Conservation (phyloP, 1,140 invertebrate genomes). For the Ditylenchus dipsaci region DNA sequence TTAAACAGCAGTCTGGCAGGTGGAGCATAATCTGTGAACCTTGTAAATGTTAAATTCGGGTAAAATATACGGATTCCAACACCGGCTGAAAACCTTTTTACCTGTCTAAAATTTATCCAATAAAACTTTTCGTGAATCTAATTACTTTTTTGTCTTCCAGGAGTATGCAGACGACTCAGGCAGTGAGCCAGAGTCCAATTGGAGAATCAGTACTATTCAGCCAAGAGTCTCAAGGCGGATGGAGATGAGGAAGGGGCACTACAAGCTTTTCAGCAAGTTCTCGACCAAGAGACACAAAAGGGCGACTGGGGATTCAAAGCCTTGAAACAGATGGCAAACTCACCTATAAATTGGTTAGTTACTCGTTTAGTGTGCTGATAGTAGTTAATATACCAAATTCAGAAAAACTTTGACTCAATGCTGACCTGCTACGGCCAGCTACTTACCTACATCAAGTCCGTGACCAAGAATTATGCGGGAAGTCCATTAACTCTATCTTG, state of each 20-base stretch:
- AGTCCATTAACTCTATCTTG: conserved; percentile 97
- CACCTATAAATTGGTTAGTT: conserved; percentile 85
- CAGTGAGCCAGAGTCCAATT: conserved; percentile 93
- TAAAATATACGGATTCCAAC: too few species aligned
- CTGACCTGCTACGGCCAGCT: conserved; percentile 93
- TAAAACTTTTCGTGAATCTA: background rate
- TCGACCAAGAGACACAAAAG: conserved; percentile 84
- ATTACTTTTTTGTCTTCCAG: conserved; percentile 34
- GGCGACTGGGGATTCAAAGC: conserved; percentile 99
- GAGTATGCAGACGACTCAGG: conserved; percentile 64
- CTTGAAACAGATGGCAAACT: conserved; percentile 99
- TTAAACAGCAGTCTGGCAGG: too few species aligned
- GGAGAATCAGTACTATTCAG: conserved; percentile 99
- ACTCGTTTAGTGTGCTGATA: background rate
- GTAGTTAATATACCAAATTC: conserved; percentile 3
- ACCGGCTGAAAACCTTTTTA: background rate
- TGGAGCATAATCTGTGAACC: too few species aligned
- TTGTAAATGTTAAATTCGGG: too few species aligned
- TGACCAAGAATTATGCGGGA: conserved; percentile 99
- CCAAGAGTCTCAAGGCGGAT: conserved; percentile 95
- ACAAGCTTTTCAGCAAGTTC: conserved; percentile 83
- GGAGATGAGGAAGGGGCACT: conserved; percentile 74
- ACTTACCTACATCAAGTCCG: conserved; percentile 94
- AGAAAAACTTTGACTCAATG: conserved; percentile 92
- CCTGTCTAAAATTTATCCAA: conserved; percentile 6